Base-by-base conservation (phyloP, 1,140 invertebrate species). In the Drosophila seguyi region DNA sequence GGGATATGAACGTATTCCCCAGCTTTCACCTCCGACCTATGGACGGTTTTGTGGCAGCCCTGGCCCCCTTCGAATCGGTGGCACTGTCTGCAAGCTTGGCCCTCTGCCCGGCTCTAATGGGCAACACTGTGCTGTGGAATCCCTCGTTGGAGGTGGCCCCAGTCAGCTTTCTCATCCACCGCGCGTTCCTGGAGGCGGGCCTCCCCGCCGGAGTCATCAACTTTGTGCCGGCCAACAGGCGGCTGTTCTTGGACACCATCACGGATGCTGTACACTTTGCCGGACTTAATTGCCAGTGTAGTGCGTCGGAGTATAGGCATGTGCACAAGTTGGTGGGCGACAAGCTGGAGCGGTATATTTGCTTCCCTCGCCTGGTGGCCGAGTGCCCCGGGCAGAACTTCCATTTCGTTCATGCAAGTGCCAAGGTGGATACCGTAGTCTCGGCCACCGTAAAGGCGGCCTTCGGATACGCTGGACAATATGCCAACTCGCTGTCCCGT, bases 321-420 rank as follows among this genome's bases (percentile, higher is more conserved):
- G 91, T 99, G 0, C 99, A 98, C 98, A 95, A 95, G 75, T 95
- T 97, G 93, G 97, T 99, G 55, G 97, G 97, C 13, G 93, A 97
- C 50, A 99, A 99, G 91, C 94, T 99, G 20, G 94, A 95, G 39
- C 95, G 93, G 2, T 99, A 99, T 91, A 95, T 93, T 58, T 98
- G 97, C 87, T 99, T 98, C 92, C 99, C 99, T 0, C 95, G 98
- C 73, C 93, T 99, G 3, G 96, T 99, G 76, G 97, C 96, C 73
- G 99, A 99, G 53, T 99, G 98, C 93, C 98, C 98, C 27, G 98
- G 99, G 0, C 99, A 99, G 93, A 99, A 99, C 93, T 99, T 97
- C 93, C 99, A 99, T 90, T 99, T 99, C 90, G 93, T 99, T 14
- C 99, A 99, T 93, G 94, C 96, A 2, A 95, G 96, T 29, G 98